Evolutionary conservation across 2,888 invertebrate species (phyloP), one percentile per base, ranked within the genome.

Genomic region (Pyrochroa serraticornis): DNA sequence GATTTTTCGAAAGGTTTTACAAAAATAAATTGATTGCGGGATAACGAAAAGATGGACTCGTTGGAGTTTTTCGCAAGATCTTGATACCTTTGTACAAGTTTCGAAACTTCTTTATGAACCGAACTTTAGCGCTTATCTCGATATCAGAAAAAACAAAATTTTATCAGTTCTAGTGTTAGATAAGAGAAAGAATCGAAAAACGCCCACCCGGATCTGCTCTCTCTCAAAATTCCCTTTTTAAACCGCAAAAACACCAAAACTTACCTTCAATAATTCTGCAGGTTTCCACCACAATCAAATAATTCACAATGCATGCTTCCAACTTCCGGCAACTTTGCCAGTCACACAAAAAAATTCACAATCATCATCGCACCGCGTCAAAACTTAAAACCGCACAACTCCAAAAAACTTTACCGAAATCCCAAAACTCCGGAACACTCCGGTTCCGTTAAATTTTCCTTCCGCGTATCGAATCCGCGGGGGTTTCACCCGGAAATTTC

Each of bases 301-400:
- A 49, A 38, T 56, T 32, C 42, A 37, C 44, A 56, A 50, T 50
- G 39, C 56, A 56, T 56, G 46, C 56, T 56, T 56, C 56, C 56
- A 44, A 9, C 50, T 56, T 50, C 56, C 55, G 55, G 36, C 36
- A 14, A 35, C 14, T 43, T 31, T 32, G 38, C 42, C 14, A 38
- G 39, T 46, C 37, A 37, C 53, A 53, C 45, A 10, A 44, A 55
- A 49, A 43, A 48, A 48, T 31, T 33, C 32, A 37, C 51, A 43
- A 36, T 37, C 14, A 39, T 8, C 33, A 35, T 54, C 35, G 34
- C 42, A 45, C 45, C 52, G 38, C 7, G 46, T 42, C 54, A 22
- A 45, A 46, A 38, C 32, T 38, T 52, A 10, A 41, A 50, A 44
- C 32, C 35, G 37, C 13, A 33, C 44, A n/a, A 7, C 22, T 14